These are phyloP conservation scores for Apostichopus japonicus DNA, from an alignment of 35 echinoderm and acorn worm genomes.

Conservation along the genomic window DNA sequence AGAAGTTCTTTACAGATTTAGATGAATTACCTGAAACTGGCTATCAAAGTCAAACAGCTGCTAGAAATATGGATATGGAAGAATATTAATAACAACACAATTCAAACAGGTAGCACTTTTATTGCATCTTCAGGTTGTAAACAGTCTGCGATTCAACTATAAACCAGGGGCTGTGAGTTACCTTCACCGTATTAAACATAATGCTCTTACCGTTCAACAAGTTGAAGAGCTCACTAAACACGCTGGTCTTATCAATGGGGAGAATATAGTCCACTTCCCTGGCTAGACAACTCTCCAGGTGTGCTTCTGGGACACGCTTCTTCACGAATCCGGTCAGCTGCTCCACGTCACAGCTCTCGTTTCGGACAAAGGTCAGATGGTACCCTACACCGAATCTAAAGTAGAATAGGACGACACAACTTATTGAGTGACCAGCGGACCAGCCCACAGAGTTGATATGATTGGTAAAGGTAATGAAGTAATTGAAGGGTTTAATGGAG, in stretches of 20 bases:
- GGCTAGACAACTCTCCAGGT: constrained; percentile 73
- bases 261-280: constrained; percentile 89
- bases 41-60: no score
- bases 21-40: not conserved
- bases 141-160: no score
- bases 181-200: no score
- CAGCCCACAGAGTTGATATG: no score
- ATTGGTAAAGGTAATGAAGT: no score
- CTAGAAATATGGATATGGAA: no score
- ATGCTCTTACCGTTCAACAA: constrained; percentile 75
- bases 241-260: constrained; percentile 67
- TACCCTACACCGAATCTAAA: constrained; percentile 91
- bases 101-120: no score
- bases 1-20: not conserved
- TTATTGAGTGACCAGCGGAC: no score
- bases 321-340: constrained; percentile 59
- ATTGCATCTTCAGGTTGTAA: no score
- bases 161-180: no score
- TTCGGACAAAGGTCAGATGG: constrained; percentile 92
- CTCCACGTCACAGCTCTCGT: constrained; percentile 58
- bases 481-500: no score
- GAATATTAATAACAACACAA: no score
- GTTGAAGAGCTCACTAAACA: constrained; percentile 78
- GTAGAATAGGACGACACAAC: not conserved
- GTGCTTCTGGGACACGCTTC: constrained; percentile 61